A percentile compares a stretch with the other conserved stretches of the same genome.
These are phyloP conservation scores for Plebejus argus DNA, from an alignment of 2,888 invertebrate genomes.

Conservation along the genomic window DNA sequence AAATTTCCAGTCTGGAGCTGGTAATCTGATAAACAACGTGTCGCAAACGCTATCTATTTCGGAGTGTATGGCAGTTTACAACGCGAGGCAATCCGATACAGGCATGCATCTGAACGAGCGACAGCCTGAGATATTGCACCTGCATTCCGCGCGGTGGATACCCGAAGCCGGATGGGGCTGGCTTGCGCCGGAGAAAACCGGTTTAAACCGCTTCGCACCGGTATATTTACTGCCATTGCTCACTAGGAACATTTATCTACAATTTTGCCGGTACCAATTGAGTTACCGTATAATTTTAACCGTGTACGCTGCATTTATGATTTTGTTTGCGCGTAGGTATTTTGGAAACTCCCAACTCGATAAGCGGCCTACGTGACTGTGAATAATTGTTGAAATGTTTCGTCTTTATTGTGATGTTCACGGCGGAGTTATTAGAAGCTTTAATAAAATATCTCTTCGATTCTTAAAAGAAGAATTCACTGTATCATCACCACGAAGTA, in stretches of 20 bases:
- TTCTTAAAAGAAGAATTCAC: background rate
- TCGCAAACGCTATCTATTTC: slow-evolving; percentile 38
- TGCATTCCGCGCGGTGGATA: slow-evolving; percentile 43
- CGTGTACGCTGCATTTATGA: slow-evolving; percentile 19
- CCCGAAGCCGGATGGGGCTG: slow-evolving; percentile 43
- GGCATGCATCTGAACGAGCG: slow-evolving; percentile 43
- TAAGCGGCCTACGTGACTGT: slow-evolving; percentile 29
- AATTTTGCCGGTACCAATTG: slow-evolving; percentile 35
- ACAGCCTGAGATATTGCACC: slow-evolving; percentile 48
- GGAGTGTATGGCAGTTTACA: slow-evolving; percentile 39
- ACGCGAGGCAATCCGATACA: slow-evolving; percentile 41
- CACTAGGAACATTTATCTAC: slow-evolving; percentile 31
- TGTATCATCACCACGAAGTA: background rate
- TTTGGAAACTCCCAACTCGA: slow-evolving; percentile 11
- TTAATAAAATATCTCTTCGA: background rate
- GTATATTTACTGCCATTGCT: slow-evolving; percentile 38
- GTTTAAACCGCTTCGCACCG: slow-evolving; percentile 39
- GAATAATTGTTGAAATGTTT: background rate
- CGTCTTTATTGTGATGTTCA: background rate
- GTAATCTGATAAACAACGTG: slow-evolving; percentile 41
- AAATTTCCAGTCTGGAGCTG: slow-evolving; percentile 34
- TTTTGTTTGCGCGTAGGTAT: slow-evolving; percentile 25
- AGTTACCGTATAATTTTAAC: slow-evolving; percentile 34
- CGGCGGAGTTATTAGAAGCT: background rate
- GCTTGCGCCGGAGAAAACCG: slow-evolving; percentile 41